Evolutionary conservation across 53 echinoderm and acorn worm species (phyloP).

Genomic region (Antedon mediterranea): DNA sequence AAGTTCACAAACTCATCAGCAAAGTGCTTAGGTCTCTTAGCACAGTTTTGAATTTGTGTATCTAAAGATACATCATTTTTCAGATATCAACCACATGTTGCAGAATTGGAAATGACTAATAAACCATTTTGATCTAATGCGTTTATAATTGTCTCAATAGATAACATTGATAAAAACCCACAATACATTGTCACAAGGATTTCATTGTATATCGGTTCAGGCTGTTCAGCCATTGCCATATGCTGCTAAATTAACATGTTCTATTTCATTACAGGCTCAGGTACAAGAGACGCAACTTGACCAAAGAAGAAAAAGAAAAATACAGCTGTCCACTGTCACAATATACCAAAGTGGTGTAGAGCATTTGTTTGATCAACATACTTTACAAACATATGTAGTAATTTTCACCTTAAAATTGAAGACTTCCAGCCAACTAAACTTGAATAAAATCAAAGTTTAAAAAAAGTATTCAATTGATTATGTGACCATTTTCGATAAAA

Average conservation of each 20-base stretch:
- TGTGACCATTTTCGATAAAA: too few species aligned
- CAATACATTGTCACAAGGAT: constrained; percentile 4
- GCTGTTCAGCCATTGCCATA: constrained; percentile 18
- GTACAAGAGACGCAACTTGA: too few species aligned
- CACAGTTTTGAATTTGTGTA: constrained; percentile 7
- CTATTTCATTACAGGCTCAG: too few species aligned
- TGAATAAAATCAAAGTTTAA: too few species aligned
- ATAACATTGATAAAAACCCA: constrained; percentile 17
- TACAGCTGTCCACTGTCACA: too few species aligned
- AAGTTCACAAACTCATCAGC: constrained; percentile 13
- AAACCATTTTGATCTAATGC: too few species aligned
- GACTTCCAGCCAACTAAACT: neutral
- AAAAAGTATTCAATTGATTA: too few species aligned
- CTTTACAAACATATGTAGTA: neutral
- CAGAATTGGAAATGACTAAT: constrained; percentile 3
- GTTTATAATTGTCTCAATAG: constrained; percentile 9
- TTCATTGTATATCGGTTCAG: constrained; percentile 32
- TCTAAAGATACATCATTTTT: constrained; percentile 7
- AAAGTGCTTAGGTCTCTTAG: constrained; percentile 8
- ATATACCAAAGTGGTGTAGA: too few species aligned
- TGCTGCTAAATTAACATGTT: too few species aligned
- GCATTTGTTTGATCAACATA: too few species aligned
- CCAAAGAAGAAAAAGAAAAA: too few species aligned
- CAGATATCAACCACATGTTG: constrained; percentile 9
- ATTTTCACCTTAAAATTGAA: neutral